These are phyloP conservation scores for Tachina fera DNA, from an alignment of 2,888 invertebrate species.

Conservation along the genomic window DNA sequence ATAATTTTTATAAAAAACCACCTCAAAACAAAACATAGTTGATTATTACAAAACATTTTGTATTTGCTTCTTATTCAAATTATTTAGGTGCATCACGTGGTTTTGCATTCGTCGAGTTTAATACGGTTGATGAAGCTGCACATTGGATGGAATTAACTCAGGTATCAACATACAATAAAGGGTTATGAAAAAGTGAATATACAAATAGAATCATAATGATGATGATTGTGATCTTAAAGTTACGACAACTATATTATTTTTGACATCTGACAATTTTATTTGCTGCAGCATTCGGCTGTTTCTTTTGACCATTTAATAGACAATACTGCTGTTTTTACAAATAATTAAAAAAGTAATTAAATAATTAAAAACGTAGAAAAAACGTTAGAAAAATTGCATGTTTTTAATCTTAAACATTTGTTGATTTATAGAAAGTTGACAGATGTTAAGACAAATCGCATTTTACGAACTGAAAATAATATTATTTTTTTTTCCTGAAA, in stretches of 20 bases:
- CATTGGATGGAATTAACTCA: conserved; percentile 96
- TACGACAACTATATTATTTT: conserved; percentile 22
- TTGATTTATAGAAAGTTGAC: too few species aligned
- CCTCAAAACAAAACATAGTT: conserved; percentile 77
- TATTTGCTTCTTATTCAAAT: conserved; percentile 86
- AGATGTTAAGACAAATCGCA: too few species aligned
- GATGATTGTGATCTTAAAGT: conserved; percentile 36
- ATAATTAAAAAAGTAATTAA: too few species aligned
- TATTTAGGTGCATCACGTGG: conserved; percentile 95
- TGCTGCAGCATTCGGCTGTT: neutral
- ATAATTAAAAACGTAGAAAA: too few species aligned
- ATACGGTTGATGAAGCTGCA: conserved; percentile 92
- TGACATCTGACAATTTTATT: neutral
- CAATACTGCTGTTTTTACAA: too few species aligned
- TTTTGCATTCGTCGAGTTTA: conserved; percentile 97
- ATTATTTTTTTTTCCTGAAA: too few species aligned
- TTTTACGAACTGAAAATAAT: too few species aligned
- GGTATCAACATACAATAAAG: conserved; percentile 77
- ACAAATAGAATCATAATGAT: conserved; percentile 48
- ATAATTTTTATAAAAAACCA: conserved; percentile 67
- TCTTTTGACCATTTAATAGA: too few species aligned
- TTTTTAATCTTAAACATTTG: too few species aligned
- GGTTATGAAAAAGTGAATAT: conserved; percentile 70
- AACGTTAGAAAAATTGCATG: too few species aligned
- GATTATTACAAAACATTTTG: conserved; percentile 83